A percentile compares a stretch with the other conserved stretches of the same genome.
These are phyloP conservation scores for Dipus sagitta DNA, from an alignment of 2,797 vertebrate genomes.

Conservation along the genomic window DNA sequence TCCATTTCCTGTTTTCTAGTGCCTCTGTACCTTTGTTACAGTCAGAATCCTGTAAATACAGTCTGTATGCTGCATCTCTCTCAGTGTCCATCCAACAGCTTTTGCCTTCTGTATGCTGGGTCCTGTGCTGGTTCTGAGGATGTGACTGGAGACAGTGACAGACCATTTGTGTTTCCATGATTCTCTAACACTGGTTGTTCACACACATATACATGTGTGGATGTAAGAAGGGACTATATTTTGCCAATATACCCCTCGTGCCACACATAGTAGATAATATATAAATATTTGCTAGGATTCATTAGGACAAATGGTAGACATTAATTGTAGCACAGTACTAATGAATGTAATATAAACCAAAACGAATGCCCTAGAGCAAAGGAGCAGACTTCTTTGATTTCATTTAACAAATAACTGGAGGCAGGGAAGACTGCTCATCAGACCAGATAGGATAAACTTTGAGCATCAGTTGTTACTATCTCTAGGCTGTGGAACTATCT, in stretches of 20 bases:
- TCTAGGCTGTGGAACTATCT: background rate
- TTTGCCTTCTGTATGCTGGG: background rate
- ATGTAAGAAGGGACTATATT: background rate
- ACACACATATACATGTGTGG: background rate
- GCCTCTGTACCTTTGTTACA: background rate
- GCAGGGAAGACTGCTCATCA: background rate
- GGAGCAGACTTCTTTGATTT: background rate
- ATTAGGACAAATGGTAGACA: background rate
- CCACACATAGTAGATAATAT: background rate
- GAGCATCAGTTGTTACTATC: background rate
- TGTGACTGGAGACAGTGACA: background rate
- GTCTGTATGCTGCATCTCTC: background rate
- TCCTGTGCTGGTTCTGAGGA: background rate
- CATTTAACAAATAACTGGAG: background rate
- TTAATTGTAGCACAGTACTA: background rate
- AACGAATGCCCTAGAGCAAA: background rate
- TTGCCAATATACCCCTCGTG: background rate
- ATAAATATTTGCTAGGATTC: conserved; percentile 18
- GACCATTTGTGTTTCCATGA: background rate
- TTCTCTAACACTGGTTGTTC: background rate
- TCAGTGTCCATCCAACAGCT: background rate
- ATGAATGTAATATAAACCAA: background rate
- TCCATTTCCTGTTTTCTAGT: background rate
- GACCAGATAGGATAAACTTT: background rate
- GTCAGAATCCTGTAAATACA: background rate